Percentiles rank a stretch among this genome's conserved stretches.
Evolutionary conservation across 1,140 invertebrate genomes (phyloP).

Genomic region (Nasonia longicornis): DNA sequence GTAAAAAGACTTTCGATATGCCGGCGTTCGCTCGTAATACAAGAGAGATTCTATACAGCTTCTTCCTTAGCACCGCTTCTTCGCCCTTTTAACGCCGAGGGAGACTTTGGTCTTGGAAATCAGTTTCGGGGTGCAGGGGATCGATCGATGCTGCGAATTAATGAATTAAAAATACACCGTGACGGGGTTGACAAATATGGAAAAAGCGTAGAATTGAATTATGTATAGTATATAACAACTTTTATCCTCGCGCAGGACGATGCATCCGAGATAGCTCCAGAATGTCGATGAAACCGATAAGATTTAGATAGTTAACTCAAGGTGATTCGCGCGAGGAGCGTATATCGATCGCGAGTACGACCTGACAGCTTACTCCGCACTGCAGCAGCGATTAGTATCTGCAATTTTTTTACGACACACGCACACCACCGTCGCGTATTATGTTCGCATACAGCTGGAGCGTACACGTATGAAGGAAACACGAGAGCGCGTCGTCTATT

Average conservation of each 20-base stretch:
- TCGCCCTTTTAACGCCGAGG: conserved; percentile 27
- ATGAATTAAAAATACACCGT: conserved; percentile 40
- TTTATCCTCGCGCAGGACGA: neutral
- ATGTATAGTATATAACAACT: neutral
- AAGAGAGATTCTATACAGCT: conserved; percentile 4
- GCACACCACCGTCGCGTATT: no score
- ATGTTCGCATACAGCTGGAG: neutral
- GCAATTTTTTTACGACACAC: neutral
- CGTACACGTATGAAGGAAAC: no score
- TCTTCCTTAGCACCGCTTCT: conserved; percentile 36
- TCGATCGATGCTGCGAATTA: neutral
- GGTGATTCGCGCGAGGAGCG: neutral
- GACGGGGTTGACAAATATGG: conserved; percentile 22
- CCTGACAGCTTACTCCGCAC: neutral
- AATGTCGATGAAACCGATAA: conserved; percentile 8
- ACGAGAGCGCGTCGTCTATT: neutral
- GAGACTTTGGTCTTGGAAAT: conserved; percentile 22
- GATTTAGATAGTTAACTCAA: conserved; percentile 8
- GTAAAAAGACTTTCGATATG: conserved; percentile 53
- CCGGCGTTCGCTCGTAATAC: conserved; percentile 4
- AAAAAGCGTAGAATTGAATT: no score
- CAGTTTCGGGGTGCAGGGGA: conserved; percentile 5
- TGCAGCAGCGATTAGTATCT: neutral
- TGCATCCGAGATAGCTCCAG: conserved; percentile 8
- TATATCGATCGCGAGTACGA: neutral